Base-by-base conservation (phyloP, 1,140 invertebrate genomes). In the Lepidurus couesii region DNA sequence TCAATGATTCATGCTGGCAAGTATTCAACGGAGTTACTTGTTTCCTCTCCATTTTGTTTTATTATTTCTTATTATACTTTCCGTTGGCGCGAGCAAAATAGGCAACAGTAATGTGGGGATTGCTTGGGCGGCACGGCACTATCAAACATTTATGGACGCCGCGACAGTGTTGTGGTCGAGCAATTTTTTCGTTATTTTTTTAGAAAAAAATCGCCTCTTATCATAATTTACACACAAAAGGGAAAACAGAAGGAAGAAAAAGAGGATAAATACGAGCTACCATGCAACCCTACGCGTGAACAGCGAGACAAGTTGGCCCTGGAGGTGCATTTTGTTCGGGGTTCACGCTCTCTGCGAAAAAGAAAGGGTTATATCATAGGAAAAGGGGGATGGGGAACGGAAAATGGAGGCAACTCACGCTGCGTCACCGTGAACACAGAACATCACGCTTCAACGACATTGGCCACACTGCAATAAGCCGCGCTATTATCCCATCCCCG, bases 381-480 rank as follows among this genome's bases (percentile, higher is more conserved):
- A 65, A 65, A 65, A 65, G 4, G 45, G 45, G 45, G 45, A 11
- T 13, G 53, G 53, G 7, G 53, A 21, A 21, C 16, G 53, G n/a
- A 65, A 21, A 21, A 65, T 65, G 53, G 53, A 65, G 13, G 53
- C 53, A 65, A 65, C 53, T 65, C 53, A 65, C 53, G 53, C 53
- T 65, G 53, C 53, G 53, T 65, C 53, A 65, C 53, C 53, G 21
- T 65, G n/a, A 65, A 65, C 53, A 65, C 53, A 65, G 53, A 65
- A 65, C 53, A 65, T 65, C 2, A 65, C 53, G 53, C 53, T 65
- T 65, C 53, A 4, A 65, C 53, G 53, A 65, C 53, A 65, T 65
- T 65, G 53, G 53, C 53, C 53, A 65, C 53, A 65, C 53, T 65
- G 53, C 53, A 65, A 65, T 21, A 65, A 65, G 16, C 4, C 53